phyloP scores from a whole-genome alignment of 1,140 invertebrate species.

The Tetramorium alpestre region DNA sequence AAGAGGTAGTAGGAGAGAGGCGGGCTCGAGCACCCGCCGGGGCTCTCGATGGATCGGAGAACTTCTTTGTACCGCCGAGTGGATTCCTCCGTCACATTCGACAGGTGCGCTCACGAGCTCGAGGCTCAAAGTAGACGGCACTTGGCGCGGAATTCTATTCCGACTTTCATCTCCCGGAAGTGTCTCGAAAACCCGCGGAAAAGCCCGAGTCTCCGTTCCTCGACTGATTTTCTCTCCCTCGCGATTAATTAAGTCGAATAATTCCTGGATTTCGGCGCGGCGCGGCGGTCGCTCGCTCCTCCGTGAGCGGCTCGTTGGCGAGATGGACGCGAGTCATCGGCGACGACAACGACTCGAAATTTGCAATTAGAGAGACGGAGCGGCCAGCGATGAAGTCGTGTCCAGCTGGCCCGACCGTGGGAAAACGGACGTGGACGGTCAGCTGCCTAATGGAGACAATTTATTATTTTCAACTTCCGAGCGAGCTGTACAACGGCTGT shows the following conservation, averaged over 20 bases:
- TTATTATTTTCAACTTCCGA: slow-evolving; percentile 78
- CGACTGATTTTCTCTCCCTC: background rate
- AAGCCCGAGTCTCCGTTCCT: background rate
- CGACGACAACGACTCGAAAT: slow-evolving; percentile 64
- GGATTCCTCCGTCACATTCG: slow-evolving; percentile 61
- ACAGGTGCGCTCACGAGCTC: slow-evolving; percentile 32
- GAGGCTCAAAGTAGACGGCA: slow-evolving; percentile 30
- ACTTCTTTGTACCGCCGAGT: slow-evolving; percentile 68
- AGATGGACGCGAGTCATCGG: slow-evolving; percentile 59
- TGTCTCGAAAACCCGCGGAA: background rate
- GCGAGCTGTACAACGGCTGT: slow-evolving; percentile 58
- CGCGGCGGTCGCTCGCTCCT: background rate
- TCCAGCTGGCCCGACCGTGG: slow-evolving; percentile 34
- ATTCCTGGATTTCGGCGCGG: slow-evolving; percentile 1
- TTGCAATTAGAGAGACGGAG: slow-evolving; percentile 46
- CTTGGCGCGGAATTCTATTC: slow-evolving; percentile 46
- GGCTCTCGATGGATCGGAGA: slow-evolving; percentile 60
- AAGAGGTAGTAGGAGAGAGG: background rate
- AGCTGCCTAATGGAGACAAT: slow-evolving; percentile 69
- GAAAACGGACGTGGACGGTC: slow-evolving; percentile 55
- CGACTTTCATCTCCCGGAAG: slow-evolving; percentile 3
- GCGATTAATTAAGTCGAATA: slow-evolving; percentile 39
- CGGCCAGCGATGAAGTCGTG: slow-evolving; percentile 26
- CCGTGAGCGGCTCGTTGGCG: slow-evolving; percentile 2
- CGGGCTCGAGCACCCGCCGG: slow-evolving; percentile 40